Base-by-base conservation (phyloP, 2,888 invertebrate genomes). In the Eubasilissa splendida region DNA sequence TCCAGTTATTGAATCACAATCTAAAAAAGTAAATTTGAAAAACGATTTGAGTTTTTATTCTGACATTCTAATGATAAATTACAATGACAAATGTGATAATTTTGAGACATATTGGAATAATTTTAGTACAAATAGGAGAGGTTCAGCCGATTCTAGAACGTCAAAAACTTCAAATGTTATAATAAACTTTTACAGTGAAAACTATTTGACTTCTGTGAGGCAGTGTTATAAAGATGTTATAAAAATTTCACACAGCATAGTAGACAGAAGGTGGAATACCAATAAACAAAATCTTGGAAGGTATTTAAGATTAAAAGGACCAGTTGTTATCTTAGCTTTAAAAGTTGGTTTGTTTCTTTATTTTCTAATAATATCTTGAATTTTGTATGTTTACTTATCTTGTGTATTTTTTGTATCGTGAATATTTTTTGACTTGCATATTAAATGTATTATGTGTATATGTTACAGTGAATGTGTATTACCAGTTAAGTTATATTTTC, bases 231-330 rank as follows among this genome's bases (percentile, higher is more conserved):
- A 89, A 0, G 87, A 87, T 0, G 87, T 90, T 87, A 90, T 90
- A 86, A 89, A 88, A 84, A 90, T 90, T 73, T 86, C 88, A 0
- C 90, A 88, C 85, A 90, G 90, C 82, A 88, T 88, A 73, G 88
- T 86, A 7, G 90, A 90, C 85, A 87, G 88, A 56, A 90, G 91
- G 71, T 90, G 90, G 90, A 88, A 88, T 79, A 89, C 89, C 0
- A 90, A 91, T 85, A 90, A 90, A 84, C 89, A 89, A 66, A 90
- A 91, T 81, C 85, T 90, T 86, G 94, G 95, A 85, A 92, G 94
- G 84, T 96, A 97, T 87, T 98, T 99, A 84, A 92, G 97, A 85
- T 91, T 98, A 85, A 98, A 99, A 89, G 98, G 99, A 87, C 97
- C 97, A 0, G 94, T 98, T 88, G 98, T 99, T 80, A 97, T 99